Evolutionary conservation across 2,888 invertebrate species (phyloP), one percentile per base, ranked within the genome.

Genomic region (Mythimna loreyi): DNA sequence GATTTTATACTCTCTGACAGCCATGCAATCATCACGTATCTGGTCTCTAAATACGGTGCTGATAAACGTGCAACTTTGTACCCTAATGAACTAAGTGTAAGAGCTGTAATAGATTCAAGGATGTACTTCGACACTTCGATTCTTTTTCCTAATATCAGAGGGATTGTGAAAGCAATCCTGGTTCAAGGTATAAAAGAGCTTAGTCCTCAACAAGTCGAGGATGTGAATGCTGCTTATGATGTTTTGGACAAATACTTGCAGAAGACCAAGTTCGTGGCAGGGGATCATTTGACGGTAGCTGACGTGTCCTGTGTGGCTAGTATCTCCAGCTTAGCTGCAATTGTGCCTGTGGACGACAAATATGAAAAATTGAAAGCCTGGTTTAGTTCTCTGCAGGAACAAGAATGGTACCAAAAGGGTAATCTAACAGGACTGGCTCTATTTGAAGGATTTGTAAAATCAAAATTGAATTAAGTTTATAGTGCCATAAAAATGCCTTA

Each of bases 31-130:
- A 82, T 88, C 0, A 89, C 87, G 0, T 92, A 92, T 64, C 68
- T 92, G 16, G 85, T 88, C 0, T 87, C 90, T 0, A 92, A 91
- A 64, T 92, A 90, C 49, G 91, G 91, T 40, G 87, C 83, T 1
- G 87, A 88, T 0, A 85, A 86, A 43, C 75, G 83, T 56, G 80
- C 84, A 5, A 74, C 82, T 58, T 64, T 89, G 21, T 91, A 91
- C 77, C 90, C 91, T 61, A 78, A 66, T 4, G 91, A 90, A 52
- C 59, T 87, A 40, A 78, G 87, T 78, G 87, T 36, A 36, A 52
- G 68, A 61, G 68, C 90, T 1, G 83, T 80, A 28, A 78, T 91
- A 13, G 85, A 91, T 63, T 88, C 89, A 43, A 82, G 87, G 5
- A 49, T 91, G 45, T 89, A 73, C 53, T 86, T 90, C 16, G 89